Conservation (phyloP, 2,113 vertebrate genomes). For the Chrysemys picta region DNA sequence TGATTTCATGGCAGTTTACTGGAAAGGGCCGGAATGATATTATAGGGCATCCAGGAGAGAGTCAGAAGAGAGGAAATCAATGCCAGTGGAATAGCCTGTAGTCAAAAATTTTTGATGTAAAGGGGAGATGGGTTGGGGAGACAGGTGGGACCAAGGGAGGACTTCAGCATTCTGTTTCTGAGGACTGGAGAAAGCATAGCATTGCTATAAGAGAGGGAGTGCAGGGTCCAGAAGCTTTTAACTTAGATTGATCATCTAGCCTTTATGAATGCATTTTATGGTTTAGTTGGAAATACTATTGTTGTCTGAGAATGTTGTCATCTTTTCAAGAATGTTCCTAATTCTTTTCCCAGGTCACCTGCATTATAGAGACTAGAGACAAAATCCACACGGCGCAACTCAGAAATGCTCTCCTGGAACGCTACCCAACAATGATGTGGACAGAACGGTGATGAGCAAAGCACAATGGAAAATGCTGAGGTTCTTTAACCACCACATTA, state of each 20-base stretch:
- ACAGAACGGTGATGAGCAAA: conserved; percentile 80
- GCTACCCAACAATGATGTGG: conserved; percentile 86
- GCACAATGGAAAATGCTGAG: rapidly evolving
- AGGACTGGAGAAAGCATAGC: neutral
- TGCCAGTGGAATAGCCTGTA: neutral
- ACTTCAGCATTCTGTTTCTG: neutral
- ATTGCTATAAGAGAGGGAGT: neutral
- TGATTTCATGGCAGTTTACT: neutral
- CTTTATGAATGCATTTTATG: neutral
- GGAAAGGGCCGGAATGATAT: neutral
- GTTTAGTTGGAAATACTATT: neutral
- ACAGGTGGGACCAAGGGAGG: neutral
- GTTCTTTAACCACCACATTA: neutral
- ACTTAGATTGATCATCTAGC: neutral
- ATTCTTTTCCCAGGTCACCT: conserved; percentile 85
- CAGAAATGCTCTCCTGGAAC: conserved; percentile 80
- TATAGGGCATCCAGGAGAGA: neutral
- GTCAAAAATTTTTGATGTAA: neutral
- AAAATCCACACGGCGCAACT: conserved; percentile 85
- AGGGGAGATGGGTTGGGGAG: neutral
- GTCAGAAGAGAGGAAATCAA: neutral
- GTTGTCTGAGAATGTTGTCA: conserved; percentile 9
- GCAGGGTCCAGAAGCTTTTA: neutral
- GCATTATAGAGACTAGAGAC: conserved; percentile 89
- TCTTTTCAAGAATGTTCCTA: conserved; percentile 40